phyloP scores from a whole-genome alignment of 2,113 vertebrate species.

The Anarrhichthys ocellatus region DNA sequence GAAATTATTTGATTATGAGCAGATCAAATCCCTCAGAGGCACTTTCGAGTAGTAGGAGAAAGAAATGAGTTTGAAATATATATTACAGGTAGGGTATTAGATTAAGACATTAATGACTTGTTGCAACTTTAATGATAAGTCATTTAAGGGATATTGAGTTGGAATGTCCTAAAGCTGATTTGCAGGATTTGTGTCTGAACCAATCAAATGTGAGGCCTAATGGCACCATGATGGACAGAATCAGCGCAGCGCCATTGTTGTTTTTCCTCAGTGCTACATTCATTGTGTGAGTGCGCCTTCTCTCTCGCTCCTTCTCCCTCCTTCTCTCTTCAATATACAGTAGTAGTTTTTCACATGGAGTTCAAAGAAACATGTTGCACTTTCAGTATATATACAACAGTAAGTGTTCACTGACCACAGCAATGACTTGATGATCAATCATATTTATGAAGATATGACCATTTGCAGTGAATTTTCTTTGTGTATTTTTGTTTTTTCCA shows the following conservation, averaged over 20 bases:
- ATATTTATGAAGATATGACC: not conserved
- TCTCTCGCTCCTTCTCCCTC: not conserved
- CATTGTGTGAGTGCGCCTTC: not conserved
- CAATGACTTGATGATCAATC: not conserved
- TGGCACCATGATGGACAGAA: conserved; percentile 17
- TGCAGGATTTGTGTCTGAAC: conserved; percentile 25
- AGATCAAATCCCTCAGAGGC: conserved; percentile 17
- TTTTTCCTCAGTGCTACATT: not conserved
- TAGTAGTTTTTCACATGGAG: not conserved
- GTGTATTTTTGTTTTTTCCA: not conserved
- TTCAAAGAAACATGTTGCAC: not conserved
- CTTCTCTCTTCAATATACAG: not conserved
- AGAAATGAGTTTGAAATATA: conserved; percentile 16
- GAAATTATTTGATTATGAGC: conserved; percentile 16
- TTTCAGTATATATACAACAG: not conserved
- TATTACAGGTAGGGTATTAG: conserved; percentile 23
- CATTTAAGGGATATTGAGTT: conserved; percentile 27
- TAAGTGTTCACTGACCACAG: not conserved
- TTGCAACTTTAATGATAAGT: conserved; percentile 56
- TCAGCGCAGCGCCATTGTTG: not conserved
- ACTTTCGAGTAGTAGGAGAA: not conserved
- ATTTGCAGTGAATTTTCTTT: not conserved
- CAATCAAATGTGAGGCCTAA: conserved; percentile 24
- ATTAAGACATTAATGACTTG: conserved; percentile 46
- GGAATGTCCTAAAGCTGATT: conserved; percentile 28